Percentiles rank a stretch among this genome's conserved stretches.
Conservation (phyloP, 2,797 vertebrate species). For the Nyctalus aviator region DNA sequence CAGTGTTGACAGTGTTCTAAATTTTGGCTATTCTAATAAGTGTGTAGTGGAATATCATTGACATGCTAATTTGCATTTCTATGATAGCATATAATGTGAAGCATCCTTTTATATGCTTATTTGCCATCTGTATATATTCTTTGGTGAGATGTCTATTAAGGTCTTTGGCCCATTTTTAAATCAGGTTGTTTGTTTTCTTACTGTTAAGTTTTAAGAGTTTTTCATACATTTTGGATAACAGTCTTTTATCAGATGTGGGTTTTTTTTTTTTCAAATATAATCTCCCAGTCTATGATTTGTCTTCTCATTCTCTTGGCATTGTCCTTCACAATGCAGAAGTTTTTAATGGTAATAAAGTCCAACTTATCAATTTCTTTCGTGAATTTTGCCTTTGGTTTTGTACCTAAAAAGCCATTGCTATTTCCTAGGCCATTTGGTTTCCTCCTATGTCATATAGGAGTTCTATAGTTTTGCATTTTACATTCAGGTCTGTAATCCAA, state of each 20-base stretch:
- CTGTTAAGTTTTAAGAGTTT: background rate
- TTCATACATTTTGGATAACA: constrained; percentile 1
- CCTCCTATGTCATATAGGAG: background rate
- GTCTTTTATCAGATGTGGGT: background rate
- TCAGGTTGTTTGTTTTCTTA: background rate
- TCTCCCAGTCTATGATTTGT: background rate
- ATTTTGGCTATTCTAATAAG: background rate
- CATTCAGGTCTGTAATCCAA: background rate
- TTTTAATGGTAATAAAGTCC: background rate
- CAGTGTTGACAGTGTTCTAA: background rate
- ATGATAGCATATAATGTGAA: background rate
- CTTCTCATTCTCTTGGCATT: background rate
- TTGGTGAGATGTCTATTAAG: background rate
- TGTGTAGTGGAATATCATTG: background rate
- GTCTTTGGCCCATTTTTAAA: background rate
- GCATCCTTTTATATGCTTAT: background rate
- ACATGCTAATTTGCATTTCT: constrained; percentile 12
- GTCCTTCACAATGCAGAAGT: background rate
- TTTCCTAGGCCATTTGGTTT: background rate
- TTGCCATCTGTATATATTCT: background rate
- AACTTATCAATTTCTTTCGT: background rate
- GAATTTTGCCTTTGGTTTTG: background rate
- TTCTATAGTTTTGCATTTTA: constrained; percentile 1
- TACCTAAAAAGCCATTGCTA: background rate
- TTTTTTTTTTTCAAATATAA: background rate